Base-by-base conservation (phyloP, 2,888 invertebrate species). In the Bimastos eiseni region DNA sequence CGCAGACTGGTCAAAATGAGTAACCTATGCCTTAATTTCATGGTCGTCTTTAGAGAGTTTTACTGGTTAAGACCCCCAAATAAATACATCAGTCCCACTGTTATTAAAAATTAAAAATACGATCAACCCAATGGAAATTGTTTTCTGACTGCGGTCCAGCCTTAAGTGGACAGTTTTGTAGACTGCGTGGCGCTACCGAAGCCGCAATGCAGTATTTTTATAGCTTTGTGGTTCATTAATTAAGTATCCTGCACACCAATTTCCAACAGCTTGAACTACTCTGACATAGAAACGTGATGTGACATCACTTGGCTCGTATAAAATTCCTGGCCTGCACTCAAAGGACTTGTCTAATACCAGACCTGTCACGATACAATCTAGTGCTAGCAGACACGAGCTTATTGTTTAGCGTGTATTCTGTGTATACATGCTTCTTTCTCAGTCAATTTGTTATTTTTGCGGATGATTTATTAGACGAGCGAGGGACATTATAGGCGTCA, bases 381-480 rank as follows among this genome's bases (percentile, higher is more conserved):
- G 8, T 70, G 70, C 17, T 70, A n/a, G 70, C 70, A 70, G 70
- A 70, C 70, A 70, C n/a, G 70, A 30, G 70, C n/a, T 70, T 6
- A 70, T 11, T 70, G 70, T n/a, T 70, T n/a, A 11, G 70, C 13
- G 30, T n/a, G 70, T 70, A 70, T 30, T 70, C 70, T 70, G 11
- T 70, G 30, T 70, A 70, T n/a, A n/a, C 70, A 70, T n/a, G 17
- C 70, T 70, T 8, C 0, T 17, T 70, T 70, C 70, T 70, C n/a
- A 70, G 70, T 8, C 70, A 70, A 70, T 70, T 70, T 70, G 70
- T 70, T 70, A 70, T 70, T 70, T 70, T 70, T 70, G 70, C 70
- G 70, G 70, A 70, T 70, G 70, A 70, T 70, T 70, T 70, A 70
- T 70, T 70, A 70, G 70, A 70, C n/a, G 13, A 30, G 41, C 6